These are phyloP conservation scores for Tichodroma muraria DNA, from an alignment of 2,113 vertebrate species.

Conservation along the genomic window DNA sequence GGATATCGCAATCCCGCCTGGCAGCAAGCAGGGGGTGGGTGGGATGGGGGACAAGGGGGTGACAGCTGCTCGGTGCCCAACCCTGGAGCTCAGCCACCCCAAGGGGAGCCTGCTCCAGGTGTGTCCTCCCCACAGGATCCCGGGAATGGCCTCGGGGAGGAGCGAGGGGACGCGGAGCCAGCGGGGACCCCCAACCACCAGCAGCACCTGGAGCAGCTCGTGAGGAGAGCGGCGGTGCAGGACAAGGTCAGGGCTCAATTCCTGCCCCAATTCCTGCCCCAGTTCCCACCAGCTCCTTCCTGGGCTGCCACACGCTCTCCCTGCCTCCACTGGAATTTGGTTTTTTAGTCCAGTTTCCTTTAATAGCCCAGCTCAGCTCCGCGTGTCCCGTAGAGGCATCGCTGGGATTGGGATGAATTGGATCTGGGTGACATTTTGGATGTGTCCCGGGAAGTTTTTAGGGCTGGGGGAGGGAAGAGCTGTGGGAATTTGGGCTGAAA, in stretches of 20 bases:
- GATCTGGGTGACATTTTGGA: neutral
- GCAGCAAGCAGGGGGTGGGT: neutral
- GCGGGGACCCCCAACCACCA: conserved; percentile 62
- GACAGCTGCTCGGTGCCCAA: neutral
- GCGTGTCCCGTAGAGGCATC: fast-evolving
- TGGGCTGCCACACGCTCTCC: neutral
- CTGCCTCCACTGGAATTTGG: neutral
- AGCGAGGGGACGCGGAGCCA: fast-evolving
- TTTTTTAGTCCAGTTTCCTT: neutral
- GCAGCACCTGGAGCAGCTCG: conserved; percentile 81
- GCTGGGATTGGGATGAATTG: neutral
- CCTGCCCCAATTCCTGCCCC: neutral
- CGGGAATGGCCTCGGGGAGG: fast-evolving
- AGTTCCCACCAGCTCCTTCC: fast-evolving
- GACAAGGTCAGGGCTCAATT: conserved; percentile 71
- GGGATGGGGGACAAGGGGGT: neutral
- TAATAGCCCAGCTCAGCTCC: neutral
- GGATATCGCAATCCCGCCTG: fast-evolving
- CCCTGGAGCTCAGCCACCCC: neutral
- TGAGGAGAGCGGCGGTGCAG: conserved; percentile 71
- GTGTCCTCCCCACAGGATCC: neutral
- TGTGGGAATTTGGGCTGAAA: neutral
- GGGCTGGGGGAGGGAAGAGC: neutral
- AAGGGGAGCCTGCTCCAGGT: neutral
- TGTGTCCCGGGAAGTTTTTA: fast-evolving